Percentiles rank a stretch among this genome's conserved stretches.
Conservation (phyloP, 2,797 vertebrate genomes). For the Gobionotothen gibberifrons region DNA sequence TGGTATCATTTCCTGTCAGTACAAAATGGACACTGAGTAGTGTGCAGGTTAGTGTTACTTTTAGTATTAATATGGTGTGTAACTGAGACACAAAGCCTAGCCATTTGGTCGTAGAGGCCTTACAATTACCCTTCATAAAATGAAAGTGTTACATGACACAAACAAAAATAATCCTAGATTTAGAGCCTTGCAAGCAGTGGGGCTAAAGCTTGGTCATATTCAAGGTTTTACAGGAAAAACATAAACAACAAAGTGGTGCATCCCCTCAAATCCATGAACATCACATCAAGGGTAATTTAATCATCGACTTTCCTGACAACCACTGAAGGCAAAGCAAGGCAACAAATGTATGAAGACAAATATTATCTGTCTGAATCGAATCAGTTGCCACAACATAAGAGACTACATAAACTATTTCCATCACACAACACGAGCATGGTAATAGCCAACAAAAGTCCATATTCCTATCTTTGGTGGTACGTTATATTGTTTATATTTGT, state of each 20-base stretch:
- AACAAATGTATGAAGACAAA: constrained; percentile 4
- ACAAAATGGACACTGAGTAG: not conserved
- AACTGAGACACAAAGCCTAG: not conserved
- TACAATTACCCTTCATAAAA: not conserved
- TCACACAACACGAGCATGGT: not conserved
- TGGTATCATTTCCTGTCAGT: constrained; percentile 34
- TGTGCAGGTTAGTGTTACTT: not conserved
- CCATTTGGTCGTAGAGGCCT: not conserved
- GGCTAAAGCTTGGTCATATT: not conserved
- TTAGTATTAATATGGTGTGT: not conserved
- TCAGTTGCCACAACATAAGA: not conserved
- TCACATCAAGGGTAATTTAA: not conserved
- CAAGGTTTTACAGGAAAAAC: not conserved
- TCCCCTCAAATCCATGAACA: not conserved
- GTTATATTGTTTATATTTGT: not conserved
- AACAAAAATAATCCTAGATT: not conserved
- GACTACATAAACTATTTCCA: not conserved
- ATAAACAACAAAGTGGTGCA: not conserved
- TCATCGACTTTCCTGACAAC: not conserved
- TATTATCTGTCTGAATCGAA: not conserved
- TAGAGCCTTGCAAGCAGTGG: not conserved
- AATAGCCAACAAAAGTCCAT: not conserved
- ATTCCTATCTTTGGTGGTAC: no score
- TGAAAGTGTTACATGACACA: not conserved
- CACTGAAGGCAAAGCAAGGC: not conserved